Evolutionary conservation across 2,888 invertebrate genomes (phyloP).

Genomic region (Synanthedon formicaeformis): DNA sequence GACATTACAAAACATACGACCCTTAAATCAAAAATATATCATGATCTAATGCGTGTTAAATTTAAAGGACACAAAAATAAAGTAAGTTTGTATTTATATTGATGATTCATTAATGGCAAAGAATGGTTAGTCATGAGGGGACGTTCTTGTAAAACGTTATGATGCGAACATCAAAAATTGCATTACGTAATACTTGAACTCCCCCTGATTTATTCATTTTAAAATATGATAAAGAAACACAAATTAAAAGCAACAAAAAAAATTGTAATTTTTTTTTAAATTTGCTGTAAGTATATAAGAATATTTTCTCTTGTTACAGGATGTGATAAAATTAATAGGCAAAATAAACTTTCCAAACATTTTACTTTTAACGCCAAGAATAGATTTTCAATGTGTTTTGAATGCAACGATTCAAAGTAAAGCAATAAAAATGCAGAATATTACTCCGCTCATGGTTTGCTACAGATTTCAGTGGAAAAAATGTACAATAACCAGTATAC

Average conservation of each 20-base stretch:
- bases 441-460: conserved; percentile 49
- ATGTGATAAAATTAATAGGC: conserved; percentile 72
- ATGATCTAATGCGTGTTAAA: conserved; percentile 47
- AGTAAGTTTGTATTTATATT: conserved; percentile 16
- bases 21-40: conserved; percentile 47
- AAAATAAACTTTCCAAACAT: conserved; percentile 78
- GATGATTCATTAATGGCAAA: too few relatives aligned
- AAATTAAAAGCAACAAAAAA: neutral
- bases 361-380: conserved; percentile 57
- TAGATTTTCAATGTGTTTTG: conserved; percentile 74
- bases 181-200: too few relatives aligned
- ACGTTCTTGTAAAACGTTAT: too few relatives aligned
- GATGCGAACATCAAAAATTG: too few relatives aligned
- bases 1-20: conserved; percentile 52
- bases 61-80: conserved; percentile 60
- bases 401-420: conserved; percentile 48
- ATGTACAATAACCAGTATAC: conserved; percentile 21
- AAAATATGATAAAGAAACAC: neutral
- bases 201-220: too few relatives aligned
- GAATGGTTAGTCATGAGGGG: too few relatives aligned
- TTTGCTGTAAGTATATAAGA: too few relatives aligned
- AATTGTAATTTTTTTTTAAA: neutral
- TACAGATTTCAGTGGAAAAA: conserved; percentile 52
- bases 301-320: conserved; percentile 50
- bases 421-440: conserved; percentile 51